Conservation (phyloP, 2,888 invertebrate genomes). For the Lissocephala sabroskyi region DNA sequence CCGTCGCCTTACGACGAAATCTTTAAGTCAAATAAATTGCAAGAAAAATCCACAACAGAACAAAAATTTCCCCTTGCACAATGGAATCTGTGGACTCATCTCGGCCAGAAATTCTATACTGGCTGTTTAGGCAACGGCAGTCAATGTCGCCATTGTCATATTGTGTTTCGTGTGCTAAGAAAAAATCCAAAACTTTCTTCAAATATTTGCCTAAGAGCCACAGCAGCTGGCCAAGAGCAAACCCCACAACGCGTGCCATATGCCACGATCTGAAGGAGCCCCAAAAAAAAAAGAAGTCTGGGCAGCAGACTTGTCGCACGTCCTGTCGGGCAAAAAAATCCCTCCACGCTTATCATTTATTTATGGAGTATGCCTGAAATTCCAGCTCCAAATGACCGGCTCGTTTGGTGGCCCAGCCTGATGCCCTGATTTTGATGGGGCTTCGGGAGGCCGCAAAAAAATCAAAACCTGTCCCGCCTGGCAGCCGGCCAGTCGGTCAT, state of each 20-base stretch:
- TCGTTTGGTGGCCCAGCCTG: conserved; percentile 29
- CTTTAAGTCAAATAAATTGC: conserved; percentile 39
- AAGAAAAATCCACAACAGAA: conserved; percentile 23
- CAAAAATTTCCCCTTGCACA: conserved; percentile 21
- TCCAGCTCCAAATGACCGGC: conserved; percentile 20
- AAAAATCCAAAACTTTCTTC: conserved; percentile 17
- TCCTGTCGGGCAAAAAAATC: conserved; percentile 9
- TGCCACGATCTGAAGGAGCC: conserved; percentile 19
- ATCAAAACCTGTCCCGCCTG: conserved; percentile 16
- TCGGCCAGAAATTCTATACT: conserved; percentile 15
- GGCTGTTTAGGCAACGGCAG: conserved; percentile 2
- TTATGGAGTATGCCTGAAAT: conserved; percentile 29
- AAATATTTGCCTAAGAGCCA: conserved; percentile 36
- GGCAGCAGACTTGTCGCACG: conserved; percentile 6
- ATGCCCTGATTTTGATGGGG: conserved; percentile 67
- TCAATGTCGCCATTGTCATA: conserved; percentile 4
- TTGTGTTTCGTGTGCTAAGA: conserved; percentile 30
- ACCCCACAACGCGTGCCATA: conserved; percentile 54
- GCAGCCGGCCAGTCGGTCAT: neutral
- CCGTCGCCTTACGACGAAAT: neutral
- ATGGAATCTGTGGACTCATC: conserved; percentile 27
- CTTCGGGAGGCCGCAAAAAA: conserved; percentile 53
- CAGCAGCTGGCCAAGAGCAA: conserved; percentile 41
- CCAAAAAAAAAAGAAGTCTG: conserved; percentile 7
- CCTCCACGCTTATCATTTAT: conserved; percentile 47